Percentiles rank a stretch among this genome's conserved stretches.
phyloP scores from a whole-genome alignment of 2,888 invertebrate species.

The Rhamnusium bicolor region DNA sequence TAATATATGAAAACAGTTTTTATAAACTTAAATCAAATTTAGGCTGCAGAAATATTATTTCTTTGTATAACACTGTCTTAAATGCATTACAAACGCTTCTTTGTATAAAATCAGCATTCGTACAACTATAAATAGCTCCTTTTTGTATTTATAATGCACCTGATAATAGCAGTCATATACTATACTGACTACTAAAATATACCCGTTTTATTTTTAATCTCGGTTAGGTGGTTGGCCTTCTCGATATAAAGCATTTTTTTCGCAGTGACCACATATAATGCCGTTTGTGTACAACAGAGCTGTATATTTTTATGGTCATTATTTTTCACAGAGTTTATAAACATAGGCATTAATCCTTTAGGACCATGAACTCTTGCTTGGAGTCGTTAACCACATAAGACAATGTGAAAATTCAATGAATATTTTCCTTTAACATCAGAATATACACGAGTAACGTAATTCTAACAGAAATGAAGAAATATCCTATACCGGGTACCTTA shows the following conservation, averaged over 20 bases:
- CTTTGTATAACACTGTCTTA: not conserved
- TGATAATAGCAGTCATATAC: constrained; percentile 22
- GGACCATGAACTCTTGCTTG: constrained; percentile 43
- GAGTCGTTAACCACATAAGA: constrained; percentile 32
- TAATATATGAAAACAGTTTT: not conserved
- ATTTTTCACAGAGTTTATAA: constrained; percentile 34
- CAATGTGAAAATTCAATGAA: too few relatives aligned
- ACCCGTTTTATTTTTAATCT: constrained; percentile 42
- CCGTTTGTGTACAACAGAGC: constrained; percentile 16
- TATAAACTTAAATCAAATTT: not conserved
- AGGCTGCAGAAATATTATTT: not conserved
- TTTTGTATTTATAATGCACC: constrained; percentile 26
- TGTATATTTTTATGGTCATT: constrained; percentile 34
- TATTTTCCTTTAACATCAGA: too few relatives aligned
- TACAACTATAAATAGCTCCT: constrained; percentile 9
- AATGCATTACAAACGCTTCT: constrained; percentile 11
- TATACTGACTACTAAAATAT: constrained; percentile 28
- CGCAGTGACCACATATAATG: constrained; percentile 20
- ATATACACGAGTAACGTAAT: too few relatives aligned
- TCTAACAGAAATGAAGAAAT: too few relatives aligned
- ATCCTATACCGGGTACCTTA: too few relatives aligned
- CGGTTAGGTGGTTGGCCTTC: constrained; percentile 44
- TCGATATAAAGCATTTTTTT: constrained; percentile 24
- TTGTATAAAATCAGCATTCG: constrained; percentile 9
- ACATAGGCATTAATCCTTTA: constrained; percentile 37